Base-by-base conservation (phyloP, 1,140 invertebrate species). In the Atta colombica region DNA sequence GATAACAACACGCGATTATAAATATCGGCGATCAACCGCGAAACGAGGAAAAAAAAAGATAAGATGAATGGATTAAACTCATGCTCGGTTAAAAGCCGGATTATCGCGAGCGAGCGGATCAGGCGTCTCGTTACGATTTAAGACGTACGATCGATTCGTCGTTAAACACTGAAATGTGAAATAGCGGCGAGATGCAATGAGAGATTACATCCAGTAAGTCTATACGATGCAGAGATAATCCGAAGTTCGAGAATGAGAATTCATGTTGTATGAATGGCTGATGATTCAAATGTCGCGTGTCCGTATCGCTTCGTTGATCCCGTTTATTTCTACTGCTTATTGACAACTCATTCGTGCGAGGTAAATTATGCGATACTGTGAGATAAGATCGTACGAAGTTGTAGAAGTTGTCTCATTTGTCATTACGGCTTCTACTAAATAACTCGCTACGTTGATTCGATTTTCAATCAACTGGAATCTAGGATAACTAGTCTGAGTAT, bases 391-490 rank as follows among this genome's bases (percentile, higher is more conserved):
- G 10, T 12, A 51, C 10, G 39, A 39, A 61, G 55, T 75, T 8
- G 69, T 55, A 60, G 35, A 72, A 74, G 68, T 72, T 61, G 77
- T 81, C 77, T 60, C 80, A 84, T 84, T 84, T 84, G 80, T 84
- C 80, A 82, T 21, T 39, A n/a, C 55, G 55, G n/a, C 39, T 84
- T 21, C 25, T n/a, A 75, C 45, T 74, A 75, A 84, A 74, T 72
- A 25, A 75, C 53, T 60, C 35, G 53, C 31, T 35, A 72, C n/a
- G 53, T 60, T 82, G 68, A 3, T 60, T 61, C 80, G 69, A 82
- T 82, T 82, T 82, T 61, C 80, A 74, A 82, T 82, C 80, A 74
- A 60, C 10, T 55, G 49, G 49, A 71, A 81, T 39, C 31, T 39
- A 58, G 31, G 31, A 81, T 81, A 81, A 81, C 35, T 21, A 53